These are phyloP conservation scores for Trypoxylon attenuatum DNA, from an alignment of 2,888 invertebrate genomes.

Conservation along the genomic window DNA sequence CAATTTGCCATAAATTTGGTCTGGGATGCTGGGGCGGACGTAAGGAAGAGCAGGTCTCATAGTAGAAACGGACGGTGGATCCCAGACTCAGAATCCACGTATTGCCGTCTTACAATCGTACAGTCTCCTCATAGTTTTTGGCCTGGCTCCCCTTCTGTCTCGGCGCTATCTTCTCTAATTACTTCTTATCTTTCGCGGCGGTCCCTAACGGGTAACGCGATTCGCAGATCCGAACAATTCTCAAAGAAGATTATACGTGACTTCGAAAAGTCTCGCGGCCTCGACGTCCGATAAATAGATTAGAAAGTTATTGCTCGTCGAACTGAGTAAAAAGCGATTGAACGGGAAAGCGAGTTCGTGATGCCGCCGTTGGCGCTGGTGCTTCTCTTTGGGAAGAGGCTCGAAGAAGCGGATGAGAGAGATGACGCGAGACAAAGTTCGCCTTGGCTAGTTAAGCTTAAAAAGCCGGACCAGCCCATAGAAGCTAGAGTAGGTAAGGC, in stretches of 20 bases:
- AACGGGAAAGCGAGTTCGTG: neutral
- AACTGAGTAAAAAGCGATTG: neutral
- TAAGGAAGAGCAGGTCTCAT: conserved; percentile 16
- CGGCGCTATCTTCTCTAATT: neutral
- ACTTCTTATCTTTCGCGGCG: neutral
- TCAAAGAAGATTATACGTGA: no score
- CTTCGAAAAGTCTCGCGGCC: no score
- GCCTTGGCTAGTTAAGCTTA: conserved; percentile 11
- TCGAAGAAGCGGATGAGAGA: neutral
- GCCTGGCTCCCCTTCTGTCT: neutral
- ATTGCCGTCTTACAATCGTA: no score
- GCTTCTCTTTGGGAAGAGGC: no score
- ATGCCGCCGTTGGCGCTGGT: no score
- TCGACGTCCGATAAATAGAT: no score
- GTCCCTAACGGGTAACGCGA: neutral
- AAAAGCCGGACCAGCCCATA: conserved; percentile 36
- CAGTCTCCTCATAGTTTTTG: conserved; percentile 12
- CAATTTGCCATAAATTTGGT: conserved; percentile 71
- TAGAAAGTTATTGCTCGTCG: neutral
- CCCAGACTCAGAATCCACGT: conserved; percentile 20
- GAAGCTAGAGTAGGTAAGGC: conserved; percentile 29
- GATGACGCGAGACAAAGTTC: conserved; percentile 23
- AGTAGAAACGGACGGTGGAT: conserved; percentile 41
- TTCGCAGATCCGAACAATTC: neutral
- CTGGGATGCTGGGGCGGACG: conserved; percentile 8